Base-by-base conservation (phyloP, 1,140 invertebrate species). In the Agrypnia vestita region DNA sequence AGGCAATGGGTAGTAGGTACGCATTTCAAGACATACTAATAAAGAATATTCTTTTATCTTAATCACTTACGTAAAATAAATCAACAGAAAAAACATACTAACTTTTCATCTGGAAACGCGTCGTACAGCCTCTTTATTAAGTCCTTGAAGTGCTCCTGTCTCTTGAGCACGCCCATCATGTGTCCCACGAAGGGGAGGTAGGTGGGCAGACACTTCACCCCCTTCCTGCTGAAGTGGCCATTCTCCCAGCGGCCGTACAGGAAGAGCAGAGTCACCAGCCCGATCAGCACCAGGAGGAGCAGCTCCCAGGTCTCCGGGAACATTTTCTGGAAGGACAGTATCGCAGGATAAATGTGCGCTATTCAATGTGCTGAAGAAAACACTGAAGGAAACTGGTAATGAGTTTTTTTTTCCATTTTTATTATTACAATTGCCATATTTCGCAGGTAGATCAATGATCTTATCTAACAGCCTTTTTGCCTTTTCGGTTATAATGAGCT, bases 101-200 rank as follows among this genome's bases (percentile, higher is more conserved):
- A 82, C 81, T 43, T 80, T 4, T 80, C 17, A 21, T 69, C 51
- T 46, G 53, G 74, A 35, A 46, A 61, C 15, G 55, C 47, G 13
- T 74, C 21, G 55, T 80, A 82, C 12, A 56, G 44, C 53, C 49
- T 64, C 1, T 56, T 12, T 3, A 80, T 61, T 1, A 44, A 46
- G 13, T 74, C 35, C 10, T 21, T 56, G 19, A 82, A 43, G 71
- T 82, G 78, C 19, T 82, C 67, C 51, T 78, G 62, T 19, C 55
- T 19, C 6, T 64, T 49, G 10, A 82, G 15, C 4, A 82, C 69
- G 0, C 59, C 56, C 15, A 61, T 13, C 81, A 80, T 80, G 49
- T 80, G 56, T 19, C 81, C 81, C 12, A 82, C 49, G 56, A 80
- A 67, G 11, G 78, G 78, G 10, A 77, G 11, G 17, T 35, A 15